Base-by-base conservation (phyloP, 1,140 invertebrate genomes). In the Apis mellifera region DNA sequence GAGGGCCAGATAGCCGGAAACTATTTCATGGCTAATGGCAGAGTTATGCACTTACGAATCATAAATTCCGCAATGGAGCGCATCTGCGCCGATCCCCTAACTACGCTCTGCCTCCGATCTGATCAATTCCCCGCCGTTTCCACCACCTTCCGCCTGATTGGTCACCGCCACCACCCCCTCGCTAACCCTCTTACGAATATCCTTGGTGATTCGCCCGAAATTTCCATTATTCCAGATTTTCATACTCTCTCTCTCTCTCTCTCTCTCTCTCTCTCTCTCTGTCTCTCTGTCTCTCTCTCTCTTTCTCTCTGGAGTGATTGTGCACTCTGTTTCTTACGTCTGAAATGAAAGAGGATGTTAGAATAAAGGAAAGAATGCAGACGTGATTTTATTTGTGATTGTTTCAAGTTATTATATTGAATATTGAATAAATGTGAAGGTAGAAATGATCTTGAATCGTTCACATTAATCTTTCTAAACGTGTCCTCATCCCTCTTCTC, bases 41-140 rank as follows among this genome's bases (percentile, higher is more conserved):
- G 85, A 90, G 87, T 87, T 90, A 90, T 90, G 89, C 87, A 90
- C 85, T 90, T 90, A 89, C 85, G 83, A 90, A 89, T 90, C 89
- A 89, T 90, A 90, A 90, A 90, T 90, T 90, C 84, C 83, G 62
- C 80, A 87, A 90, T 89, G 89, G 80, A 80, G 85, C 83, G 83
- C 86, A 78, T 87, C 80, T 87, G 73, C 70, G 75, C 70, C 54
- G 68, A 26, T 70, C 23, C 72, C 69, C 71, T 86, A 87, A 84
- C 85, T 80, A 73, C 60, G 73, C 54, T 60, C 70, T 87, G 74
- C 60, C 68, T 64, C 48, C 77, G 64, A 86, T 84, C 84, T 86
- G 72, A 86, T 86, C 86, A 59, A 65, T 74, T 83, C 42, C 65
- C 42, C 65, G 52, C 74, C 85, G 71, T 75, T 84, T 74, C 81